phyloP scores from a whole-genome alignment of 2,113 vertebrate genomes.

The Martes martes region DNA sequence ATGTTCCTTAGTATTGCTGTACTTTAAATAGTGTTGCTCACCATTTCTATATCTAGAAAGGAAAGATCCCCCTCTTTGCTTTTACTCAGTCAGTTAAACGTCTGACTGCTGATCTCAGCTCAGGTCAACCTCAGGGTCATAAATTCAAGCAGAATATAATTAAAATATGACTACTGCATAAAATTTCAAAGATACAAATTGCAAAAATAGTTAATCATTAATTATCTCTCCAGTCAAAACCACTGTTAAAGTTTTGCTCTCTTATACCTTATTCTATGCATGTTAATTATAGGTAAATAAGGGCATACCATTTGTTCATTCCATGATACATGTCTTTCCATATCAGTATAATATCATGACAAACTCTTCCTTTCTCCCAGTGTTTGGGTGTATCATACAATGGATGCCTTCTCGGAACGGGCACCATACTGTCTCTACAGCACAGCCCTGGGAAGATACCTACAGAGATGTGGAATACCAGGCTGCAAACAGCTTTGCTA shows the following conservation, averaged over 20 bases:
- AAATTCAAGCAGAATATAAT: background rate
- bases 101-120: no score
- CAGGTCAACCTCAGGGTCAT: no score
- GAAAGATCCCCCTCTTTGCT: background rate
- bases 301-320: background rate
- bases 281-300: background rate
- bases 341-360: no score
- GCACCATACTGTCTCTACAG: background rate
- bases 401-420: background rate
- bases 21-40: background rate
- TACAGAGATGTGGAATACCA: background rate
- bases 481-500: background rate
- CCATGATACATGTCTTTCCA: background rate
- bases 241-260: background rate
- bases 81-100: background rate
- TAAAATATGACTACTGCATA: background rate
- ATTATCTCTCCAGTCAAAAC: background rate
- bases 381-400: accelerated
- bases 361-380: background rate
- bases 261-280: background rate
- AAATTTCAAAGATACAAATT: background rate
- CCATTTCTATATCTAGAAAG: background rate
- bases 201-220: background rate
- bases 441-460: background rate
- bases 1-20: background rate